Conservation (phyloP, 1,140 invertebrate genomes). For the Lysiphlebus fabarum region DNA sequence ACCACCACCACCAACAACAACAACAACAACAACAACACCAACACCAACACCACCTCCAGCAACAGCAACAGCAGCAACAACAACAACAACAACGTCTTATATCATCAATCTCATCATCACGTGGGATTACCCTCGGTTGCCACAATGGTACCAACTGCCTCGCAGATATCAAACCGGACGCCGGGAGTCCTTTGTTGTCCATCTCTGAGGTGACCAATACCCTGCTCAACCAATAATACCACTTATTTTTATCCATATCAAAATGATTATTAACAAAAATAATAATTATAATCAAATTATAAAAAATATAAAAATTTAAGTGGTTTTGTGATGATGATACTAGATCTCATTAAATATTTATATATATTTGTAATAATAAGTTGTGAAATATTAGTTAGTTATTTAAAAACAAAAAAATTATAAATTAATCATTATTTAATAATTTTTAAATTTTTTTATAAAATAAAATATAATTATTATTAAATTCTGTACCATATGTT, state of each 20-base stretch:
- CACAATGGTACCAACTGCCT: slow-evolving; percentile 52
- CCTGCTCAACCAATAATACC: slow-evolving; percentile 65
- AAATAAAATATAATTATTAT: background rate
- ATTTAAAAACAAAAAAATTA: too few relatives aligned
- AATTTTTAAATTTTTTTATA: background rate
- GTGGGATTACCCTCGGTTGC: slow-evolving; percentile 36
- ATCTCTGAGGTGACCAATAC: slow-evolving; percentile 82
- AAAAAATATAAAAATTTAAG: too few relatives aligned
- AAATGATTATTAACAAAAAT: too few relatives aligned
- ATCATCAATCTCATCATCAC: slow-evolving; percentile 40
- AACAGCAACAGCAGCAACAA: slow-evolving; percentile 37
- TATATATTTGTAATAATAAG: too few relatives aligned
- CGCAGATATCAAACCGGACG: slow-evolving; percentile 63
- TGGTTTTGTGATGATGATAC: too few relatives aligned
- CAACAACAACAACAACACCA: slow-evolving; percentile 45
- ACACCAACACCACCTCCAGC: slow-evolving; percentile 26
- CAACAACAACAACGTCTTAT: slow-evolving; percentile 40
- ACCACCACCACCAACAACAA: slow-evolving; percentile 24
- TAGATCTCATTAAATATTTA: background rate
- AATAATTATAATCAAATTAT: too few relatives aligned
- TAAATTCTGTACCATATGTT: slow-evolving; percentile 27
- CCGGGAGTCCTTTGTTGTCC: slow-evolving; percentile 74
- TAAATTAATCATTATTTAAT: too few relatives aligned
- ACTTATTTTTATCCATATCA: slow-evolving; percentile 17
- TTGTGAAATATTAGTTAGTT: background rate